A percentile compares a stretch with the other conserved stretches of the same genome.
Conservation (phyloP, 2,888 invertebrate species). For the Drosophila aldrichi region DNA sequence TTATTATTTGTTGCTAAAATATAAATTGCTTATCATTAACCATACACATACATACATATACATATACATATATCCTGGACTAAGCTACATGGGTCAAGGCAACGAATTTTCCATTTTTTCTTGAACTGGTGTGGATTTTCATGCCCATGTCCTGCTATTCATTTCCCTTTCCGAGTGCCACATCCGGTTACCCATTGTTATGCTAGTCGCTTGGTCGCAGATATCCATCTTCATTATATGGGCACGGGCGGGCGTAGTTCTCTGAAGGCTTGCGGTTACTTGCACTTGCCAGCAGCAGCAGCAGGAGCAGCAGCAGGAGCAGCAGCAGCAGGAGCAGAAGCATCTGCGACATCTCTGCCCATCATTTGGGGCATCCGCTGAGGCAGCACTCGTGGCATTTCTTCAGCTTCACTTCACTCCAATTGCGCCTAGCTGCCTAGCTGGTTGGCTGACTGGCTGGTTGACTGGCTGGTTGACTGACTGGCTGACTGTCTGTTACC, state of each 20-base stretch:
- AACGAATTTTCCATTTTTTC: constrained; percentile 15
- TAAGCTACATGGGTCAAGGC: constrained; percentile 25
- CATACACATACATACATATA: not conserved
- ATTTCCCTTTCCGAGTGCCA: constrained; percentile 80
- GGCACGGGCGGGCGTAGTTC: constrained; percentile 20
- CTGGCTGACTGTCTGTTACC: constrained; percentile 44
- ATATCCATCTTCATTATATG: constrained; percentile 64
- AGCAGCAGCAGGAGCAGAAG: not conserved
- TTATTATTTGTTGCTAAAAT: not conserved
- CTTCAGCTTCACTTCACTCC: constrained; percentile 71
- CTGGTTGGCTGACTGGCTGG: constrained; percentile 2
- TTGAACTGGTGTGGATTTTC: constrained; percentile 36
- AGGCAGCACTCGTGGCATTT: constrained; percentile 60
- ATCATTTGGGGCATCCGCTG: constrained; percentile 32
- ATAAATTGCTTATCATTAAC: constrained; percentile 12
- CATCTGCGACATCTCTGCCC: constrained; percentile 19
- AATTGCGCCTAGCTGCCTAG: constrained; percentile 48
- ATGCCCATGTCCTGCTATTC: constrained; percentile 69
- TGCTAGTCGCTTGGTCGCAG: constrained; percentile 55
- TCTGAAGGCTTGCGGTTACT: constrained; percentile 54
- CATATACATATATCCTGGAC: not conserved
- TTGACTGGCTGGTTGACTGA: constrained; percentile 20
- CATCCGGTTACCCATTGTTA: constrained; percentile 71
- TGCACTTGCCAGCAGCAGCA: constrained; percentile 62
- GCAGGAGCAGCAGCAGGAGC: not conserved